Evolutionary conservation across 1,140 invertebrate genomes (phyloP).

Genomic region (Oscheius sp.): DNA sequence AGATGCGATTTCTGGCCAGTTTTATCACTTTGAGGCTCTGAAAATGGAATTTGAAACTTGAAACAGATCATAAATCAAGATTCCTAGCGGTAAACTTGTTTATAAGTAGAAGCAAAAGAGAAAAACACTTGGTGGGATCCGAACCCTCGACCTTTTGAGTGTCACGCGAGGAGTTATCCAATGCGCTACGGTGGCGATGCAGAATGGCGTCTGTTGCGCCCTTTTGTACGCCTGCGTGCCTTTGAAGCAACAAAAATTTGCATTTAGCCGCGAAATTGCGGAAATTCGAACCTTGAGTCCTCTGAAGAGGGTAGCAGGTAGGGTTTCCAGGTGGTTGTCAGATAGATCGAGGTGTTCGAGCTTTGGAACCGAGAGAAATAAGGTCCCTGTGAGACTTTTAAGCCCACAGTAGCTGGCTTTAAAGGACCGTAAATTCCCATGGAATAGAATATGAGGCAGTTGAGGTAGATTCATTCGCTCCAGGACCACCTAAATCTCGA

Average conservation of each 20-base stretch:
- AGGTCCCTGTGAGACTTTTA: not conserved
- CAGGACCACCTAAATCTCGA: not conserved
- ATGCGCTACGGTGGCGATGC: too few relatives aligned
- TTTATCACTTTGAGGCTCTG: constrained; percentile 33
- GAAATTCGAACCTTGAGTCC: constrained; percentile 18
- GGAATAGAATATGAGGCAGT: constrained; percentile 26
- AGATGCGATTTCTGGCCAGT: constrained; percentile 22
- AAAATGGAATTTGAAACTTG: too few relatives aligned
- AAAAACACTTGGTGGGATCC: not conserved
- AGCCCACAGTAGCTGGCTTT: constrained; percentile 17
- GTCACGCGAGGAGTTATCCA: too few relatives aligned
- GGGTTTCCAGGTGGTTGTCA: constrained; percentile 27
- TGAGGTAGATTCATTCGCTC: constrained; percentile 23
- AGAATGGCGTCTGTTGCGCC: too few relatives aligned
- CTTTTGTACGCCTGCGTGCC: too few relatives aligned
- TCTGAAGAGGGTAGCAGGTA: constrained; percentile 22
- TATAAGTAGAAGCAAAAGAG: too few relatives aligned
- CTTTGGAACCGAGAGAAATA: constrained; percentile 18
- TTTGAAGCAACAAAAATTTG: too few relatives aligned
- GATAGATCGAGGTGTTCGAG: constrained; percentile 23
- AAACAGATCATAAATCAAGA: too few relatives aligned
- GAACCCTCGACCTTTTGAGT: not conserved
- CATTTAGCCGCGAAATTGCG: too few relatives aligned
- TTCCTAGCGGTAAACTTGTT: too few relatives aligned
- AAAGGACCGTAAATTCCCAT: constrained; percentile 22